Base-by-base conservation (phyloP, 2,888 invertebrate species). In the Cephalotes varians region DNA sequence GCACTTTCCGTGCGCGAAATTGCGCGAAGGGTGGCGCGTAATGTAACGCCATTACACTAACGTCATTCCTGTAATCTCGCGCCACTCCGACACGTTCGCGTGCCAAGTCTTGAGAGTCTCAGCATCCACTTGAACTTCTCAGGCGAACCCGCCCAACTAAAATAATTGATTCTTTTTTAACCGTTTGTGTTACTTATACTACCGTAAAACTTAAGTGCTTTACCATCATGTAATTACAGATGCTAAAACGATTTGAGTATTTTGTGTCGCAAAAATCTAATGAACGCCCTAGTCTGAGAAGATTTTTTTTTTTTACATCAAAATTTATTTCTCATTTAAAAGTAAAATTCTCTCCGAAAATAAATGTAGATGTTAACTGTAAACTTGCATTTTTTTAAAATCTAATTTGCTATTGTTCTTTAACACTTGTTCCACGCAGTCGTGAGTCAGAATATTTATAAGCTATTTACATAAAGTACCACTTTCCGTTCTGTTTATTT, bases 1-100 rank as follows among this genome's bases (percentile, higher is more conserved):
- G 58, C 56, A 40, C 56, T 56, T 56, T 72, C 56, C 37, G 37
- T 37, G 54, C n/a, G 62, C 60, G 72, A 58, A 44, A 25, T 47
- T 64, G 21, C 67, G 44, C 44, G 28, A 37, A 28, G 28, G 76
- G 12, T 9, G 67, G 21, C 60, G 80, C 34, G 34, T 58, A 60
- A 60, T 73, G 37, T 80, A 72, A 60, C 74, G 80, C 80, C 49
- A 49, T 80, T 79, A 71, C 71, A 65, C 28, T 47, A 58, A 44
- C 21, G 18, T 60, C 49, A 47, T 73, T 47, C 21, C 44, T 34
- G 25, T 72, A 71, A 72, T 73, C 49, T 79, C 49, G 49, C 49
- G 21, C 25, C 47, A 28, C 12, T 28, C 31, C 40, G 40, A 40
- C 40, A 54, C 25, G 56, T 67, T 79, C 71, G 72, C 47, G 37